These are phyloP conservation scores for Glossophaga mutica DNA, from an alignment of 2,797 vertebrate genomes.

Conservation along the genomic window DNA sequence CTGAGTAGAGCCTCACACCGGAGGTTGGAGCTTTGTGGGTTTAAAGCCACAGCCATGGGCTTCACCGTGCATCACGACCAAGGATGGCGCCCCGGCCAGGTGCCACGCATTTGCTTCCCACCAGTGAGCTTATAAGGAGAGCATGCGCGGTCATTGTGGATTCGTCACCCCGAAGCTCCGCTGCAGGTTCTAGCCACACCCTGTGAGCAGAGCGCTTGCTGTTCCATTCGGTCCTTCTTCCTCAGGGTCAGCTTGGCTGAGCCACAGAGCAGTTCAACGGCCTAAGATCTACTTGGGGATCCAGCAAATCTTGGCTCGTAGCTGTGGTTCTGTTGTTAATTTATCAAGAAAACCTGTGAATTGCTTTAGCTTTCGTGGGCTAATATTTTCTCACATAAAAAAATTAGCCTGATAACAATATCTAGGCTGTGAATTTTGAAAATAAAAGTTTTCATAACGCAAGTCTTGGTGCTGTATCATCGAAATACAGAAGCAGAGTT, in stretches of 20 bases:
- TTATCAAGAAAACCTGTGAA: neutral
- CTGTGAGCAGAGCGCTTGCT: fast-evolving
- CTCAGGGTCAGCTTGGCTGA: neutral
- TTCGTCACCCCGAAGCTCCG: fast-evolving
- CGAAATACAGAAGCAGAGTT: neutral
- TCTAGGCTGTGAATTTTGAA: neutral
- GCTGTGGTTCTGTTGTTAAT: neutral
- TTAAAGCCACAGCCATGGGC: neutral
- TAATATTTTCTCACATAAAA: neutral
- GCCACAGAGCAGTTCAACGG: neutral
- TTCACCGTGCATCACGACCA: neutral
- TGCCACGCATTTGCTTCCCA: neutral
- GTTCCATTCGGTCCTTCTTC: no score
- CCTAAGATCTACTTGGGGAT: neutral
- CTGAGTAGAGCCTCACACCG: neutral
- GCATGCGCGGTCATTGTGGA: fast-evolving
- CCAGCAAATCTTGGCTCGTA: neutral
- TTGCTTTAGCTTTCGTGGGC: neutral
- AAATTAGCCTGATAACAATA: neutral
- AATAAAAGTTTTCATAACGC: neutral
- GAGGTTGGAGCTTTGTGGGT: neutral
- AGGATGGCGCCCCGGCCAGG: fast-evolving
- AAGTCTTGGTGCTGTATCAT: neutral
- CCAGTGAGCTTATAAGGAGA: neutral
- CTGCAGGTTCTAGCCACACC: fast-evolving